Evolutionary conservation across 2,797 vertebrate genomes (phyloP).

Genomic region (Lerista edwardsae): DNA sequence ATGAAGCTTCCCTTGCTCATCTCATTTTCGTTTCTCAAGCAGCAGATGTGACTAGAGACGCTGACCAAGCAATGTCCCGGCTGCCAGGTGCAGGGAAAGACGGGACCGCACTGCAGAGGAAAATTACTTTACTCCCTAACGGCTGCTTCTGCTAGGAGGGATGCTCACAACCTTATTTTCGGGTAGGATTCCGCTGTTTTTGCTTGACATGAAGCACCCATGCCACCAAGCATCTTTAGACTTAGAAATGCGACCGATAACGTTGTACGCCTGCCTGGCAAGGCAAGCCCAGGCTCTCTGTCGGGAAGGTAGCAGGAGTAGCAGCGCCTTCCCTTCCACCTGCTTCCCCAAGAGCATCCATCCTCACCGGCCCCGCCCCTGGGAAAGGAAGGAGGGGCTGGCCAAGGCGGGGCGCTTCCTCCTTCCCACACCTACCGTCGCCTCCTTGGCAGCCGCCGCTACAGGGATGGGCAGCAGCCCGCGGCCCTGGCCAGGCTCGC

Average conservation of each 20-base stretch:
- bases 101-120: not conserved
- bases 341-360: not conserved
- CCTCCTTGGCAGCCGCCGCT: conserved; percentile 77
- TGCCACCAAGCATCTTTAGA: too few species aligned
- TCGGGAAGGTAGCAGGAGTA: not conserved
- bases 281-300: too few species aligned
- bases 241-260: too few species aligned
- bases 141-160: not conserved
- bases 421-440: conserved; percentile 59
- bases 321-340: not conserved
- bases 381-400: not conserved
- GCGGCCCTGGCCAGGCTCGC: conserved; percentile 26
- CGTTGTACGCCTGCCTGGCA: too few species aligned
- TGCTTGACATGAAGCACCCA: too few species aligned
- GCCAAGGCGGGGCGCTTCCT: not conserved
- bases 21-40: not conserved
- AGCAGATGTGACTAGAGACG: not conserved
- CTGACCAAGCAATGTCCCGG: not conserved
- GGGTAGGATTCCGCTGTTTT: too few species aligned
- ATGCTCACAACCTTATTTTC: not conserved
- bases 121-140: not conserved
- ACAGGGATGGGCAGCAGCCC: conserved; percentile 73
- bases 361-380: not conserved
- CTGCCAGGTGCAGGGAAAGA: too few species aligned
- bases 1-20: not conserved